phyloP scores from a whole-genome alignment of 2,888 invertebrate species.

The Apamea anceps region DNA sequence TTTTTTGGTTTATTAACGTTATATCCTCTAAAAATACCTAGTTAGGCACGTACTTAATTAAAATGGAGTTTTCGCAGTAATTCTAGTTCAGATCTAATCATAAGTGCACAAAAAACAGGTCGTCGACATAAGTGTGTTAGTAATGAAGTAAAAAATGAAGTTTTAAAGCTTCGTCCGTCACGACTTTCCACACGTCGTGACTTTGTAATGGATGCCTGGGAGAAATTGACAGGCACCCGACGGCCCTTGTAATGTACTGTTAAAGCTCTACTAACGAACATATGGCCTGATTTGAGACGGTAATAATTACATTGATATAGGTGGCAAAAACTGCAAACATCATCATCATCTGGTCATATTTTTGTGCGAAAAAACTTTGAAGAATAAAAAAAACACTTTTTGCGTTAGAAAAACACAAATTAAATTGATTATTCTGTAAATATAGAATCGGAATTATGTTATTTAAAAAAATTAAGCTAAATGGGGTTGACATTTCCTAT shows the following conservation, averaged over 20 bases:
- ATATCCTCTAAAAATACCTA: not conserved
- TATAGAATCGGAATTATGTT: not conserved
- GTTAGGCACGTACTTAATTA: not conserved
- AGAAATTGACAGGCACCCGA: conserved; percentile 57
- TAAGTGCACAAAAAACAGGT: conserved; percentile 43
- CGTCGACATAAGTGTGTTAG: conserved; percentile 42
- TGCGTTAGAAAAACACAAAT: not conserved
- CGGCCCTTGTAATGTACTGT: conserved; percentile 50
- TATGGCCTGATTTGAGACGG: conserved; percentile 18
- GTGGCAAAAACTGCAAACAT: not conserved
- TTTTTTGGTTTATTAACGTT: not conserved
- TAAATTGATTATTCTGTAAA: not conserved
- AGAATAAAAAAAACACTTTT: not conserved
- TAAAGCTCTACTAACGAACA: conserved; percentile 19
- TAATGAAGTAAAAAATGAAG: conserved; percentile 53
- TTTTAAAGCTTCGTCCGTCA: conserved; percentile 54
- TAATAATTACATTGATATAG: conserved; percentile 7
- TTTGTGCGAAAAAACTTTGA: not conserved
- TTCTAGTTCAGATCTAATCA: conserved; percentile 38
- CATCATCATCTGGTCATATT: not conserved
- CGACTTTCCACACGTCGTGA: conserved; percentile 64
- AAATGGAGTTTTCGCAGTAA: not conserved
- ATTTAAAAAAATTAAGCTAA: not conserved
- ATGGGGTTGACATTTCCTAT: not conserved
- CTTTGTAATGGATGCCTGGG: conserved; percentile 54